Percentiles rank a stretch among this genome's conserved stretches.
Conservation (phyloP, 2,113 vertebrate genomes). For the Muscicapa adusta region DNA sequence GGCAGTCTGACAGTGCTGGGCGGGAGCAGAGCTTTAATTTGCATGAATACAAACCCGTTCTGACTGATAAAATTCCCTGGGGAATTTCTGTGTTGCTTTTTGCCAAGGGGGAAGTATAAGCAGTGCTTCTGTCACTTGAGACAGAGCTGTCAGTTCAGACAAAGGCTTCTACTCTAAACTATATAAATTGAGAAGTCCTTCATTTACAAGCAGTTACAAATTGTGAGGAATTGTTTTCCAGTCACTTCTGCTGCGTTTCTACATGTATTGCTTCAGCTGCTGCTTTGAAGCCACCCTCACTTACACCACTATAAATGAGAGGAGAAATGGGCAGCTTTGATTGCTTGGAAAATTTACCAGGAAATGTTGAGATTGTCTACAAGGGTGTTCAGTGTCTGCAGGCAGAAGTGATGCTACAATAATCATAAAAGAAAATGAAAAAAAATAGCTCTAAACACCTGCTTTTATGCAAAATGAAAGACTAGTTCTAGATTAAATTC, state of each 20-base stretch:
- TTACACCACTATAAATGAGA: not conserved
- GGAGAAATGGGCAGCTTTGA: not conserved
- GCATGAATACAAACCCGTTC: not conserved
- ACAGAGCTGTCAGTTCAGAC: not conserved
- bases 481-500: conserved; percentile 25
- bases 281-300: not conserved
- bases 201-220: not conserved
- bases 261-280: not conserved
- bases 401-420: not conserved
- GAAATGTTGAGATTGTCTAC: not conserved
- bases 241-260: not conserved
- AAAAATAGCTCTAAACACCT: not conserved
- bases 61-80: not conserved
- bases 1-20: not conserved
- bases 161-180: not conserved
- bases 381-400: not conserved
- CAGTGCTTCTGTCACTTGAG: not conserved
- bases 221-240: not conserved
- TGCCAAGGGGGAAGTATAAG: not conserved
- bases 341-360: not conserved
- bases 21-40: not conserved
- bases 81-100: not conserved
- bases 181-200: not conserved
- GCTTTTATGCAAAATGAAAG: not conserved
- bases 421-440: not conserved